Percentiles rank a stretch among this genome's conserved stretches.
These are phyloP conservation scores for Apostichopus parvimensis DNA, from an alignment of 35 echinoderm and acorn worm genomes.

Conservation along the genomic window DNA sequence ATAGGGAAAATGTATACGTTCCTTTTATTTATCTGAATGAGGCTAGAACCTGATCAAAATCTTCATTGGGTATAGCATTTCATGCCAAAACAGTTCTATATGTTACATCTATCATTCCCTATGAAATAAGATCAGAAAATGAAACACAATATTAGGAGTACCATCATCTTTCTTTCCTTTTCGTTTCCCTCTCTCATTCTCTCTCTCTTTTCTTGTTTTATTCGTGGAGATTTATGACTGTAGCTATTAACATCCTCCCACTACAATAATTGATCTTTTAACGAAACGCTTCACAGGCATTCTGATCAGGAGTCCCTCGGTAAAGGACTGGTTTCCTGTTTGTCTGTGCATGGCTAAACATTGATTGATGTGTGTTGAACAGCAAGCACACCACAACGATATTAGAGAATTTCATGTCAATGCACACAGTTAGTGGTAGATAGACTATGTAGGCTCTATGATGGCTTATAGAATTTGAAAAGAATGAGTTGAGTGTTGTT, in stretches of 20 bases:
- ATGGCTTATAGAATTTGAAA: too few species aligned
- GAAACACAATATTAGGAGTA: not conserved
- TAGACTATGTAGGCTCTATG: too few species aligned
- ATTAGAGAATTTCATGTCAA: not conserved
- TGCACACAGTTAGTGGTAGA: too few species aligned
- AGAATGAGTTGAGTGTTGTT: too few species aligned
- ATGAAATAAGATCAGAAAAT: not conserved
- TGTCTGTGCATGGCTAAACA: not conserved
- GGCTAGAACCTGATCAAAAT: not conserved
- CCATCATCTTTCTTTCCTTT: not conserved
- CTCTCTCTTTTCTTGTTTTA: not conserved
- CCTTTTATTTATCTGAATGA: not conserved
- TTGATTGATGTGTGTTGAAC: slow-evolving; percentile 12
- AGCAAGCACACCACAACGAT: not conserved
- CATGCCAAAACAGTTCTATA: not conserved
- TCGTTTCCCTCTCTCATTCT: too few species aligned
- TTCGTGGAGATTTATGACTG: not conserved
- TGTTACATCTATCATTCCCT: not conserved
- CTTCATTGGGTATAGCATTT: not conserved
- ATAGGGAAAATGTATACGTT: not conserved
- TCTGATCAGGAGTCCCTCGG: slow-evolving; percentile 3
- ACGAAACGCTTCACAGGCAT: slow-evolving; percentile 1
- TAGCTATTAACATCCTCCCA: slow-evolving; percentile 4
- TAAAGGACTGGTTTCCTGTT: slow-evolving; percentile 13
- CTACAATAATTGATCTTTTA: slow-evolving; percentile 19